These are phyloP conservation scores for Eolophus roseicapilla DNA, from an alignment of 2,113 vertebrate species.

Conservation along the genomic window DNA sequence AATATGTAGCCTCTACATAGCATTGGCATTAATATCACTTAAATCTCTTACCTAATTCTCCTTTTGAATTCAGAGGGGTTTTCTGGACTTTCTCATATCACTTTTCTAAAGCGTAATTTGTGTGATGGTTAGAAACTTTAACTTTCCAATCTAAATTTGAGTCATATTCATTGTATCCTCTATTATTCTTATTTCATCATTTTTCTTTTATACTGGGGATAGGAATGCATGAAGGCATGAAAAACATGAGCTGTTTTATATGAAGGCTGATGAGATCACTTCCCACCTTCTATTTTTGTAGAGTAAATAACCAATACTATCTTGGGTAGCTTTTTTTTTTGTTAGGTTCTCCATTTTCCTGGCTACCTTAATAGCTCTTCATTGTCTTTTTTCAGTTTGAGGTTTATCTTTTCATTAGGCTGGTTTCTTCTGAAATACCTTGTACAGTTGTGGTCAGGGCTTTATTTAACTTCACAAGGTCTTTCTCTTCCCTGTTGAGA, in stretches of 20 bases:
- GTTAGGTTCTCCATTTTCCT: background rate
- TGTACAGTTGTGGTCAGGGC: background rate
- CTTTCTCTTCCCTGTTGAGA: background rate
- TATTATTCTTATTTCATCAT: accelerated
- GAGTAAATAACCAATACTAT: background rate
- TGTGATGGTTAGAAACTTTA: background rate
- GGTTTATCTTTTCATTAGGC: background rate
- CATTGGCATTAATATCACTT: background rate
- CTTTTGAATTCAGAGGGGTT: background rate
- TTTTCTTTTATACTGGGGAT: background rate
- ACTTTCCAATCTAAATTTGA: background rate
- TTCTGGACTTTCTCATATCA: background rate
- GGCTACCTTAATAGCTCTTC: background rate
- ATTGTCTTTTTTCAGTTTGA: background rate
- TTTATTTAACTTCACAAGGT: background rate
- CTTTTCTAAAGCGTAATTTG: background rate
- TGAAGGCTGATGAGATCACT: background rate
- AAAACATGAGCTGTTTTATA: background rate
- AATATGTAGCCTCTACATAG: accelerated
- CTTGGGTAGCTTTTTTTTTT: background rate
- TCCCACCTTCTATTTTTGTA: accelerated
- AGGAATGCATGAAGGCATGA: background rate
- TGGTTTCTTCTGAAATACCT: background rate
- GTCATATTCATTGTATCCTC: accelerated
- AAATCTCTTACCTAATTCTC: background rate